Evolutionary conservation across 2,888 invertebrate species (phyloP), one percentile per base, ranked within the genome.

Genomic region (Junonia oenone): DNA sequence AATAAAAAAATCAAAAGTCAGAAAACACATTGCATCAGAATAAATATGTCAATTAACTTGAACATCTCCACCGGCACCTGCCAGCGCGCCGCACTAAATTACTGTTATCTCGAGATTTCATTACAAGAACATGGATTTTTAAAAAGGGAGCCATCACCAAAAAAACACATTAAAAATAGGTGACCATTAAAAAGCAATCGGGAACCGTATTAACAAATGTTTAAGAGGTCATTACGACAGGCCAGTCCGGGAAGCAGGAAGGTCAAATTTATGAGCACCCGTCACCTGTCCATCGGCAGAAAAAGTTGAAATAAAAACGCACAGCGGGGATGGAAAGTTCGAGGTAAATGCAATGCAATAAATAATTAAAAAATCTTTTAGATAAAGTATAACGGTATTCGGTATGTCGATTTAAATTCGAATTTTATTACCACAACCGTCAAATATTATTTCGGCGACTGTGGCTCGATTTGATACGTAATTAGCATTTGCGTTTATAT

Each of bases 171-270:
- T 45, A 50, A 57, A 63, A 76, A 78, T 77, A 72, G 75, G 69
- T 58, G 61, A 55, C 71, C 80, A 88, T 88, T 85, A 86, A 86
- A 84, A 83, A 81, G 66, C 69, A 79, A 84, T 83, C 65, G 70
- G 69, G 62, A 64, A 61, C 68, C 59, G 65, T 75, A 85, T 83
- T 83, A 85, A 82, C 81, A 75, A 83, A 82, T 80, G 78, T 75
- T 83, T 76, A 78, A 74, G 68, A 69, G 63, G 72, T 82, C 75
- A 81, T 85, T 82, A 82, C 66, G 66, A 58, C n/a, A 49, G 46
- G 55, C 56, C 64, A 60, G 64, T 67, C 68, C 65, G 22, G 43
- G 29, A 48, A 14, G 27, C 29, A 27, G 50, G 61, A 64, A 66
- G 57, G 54, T 59, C 51, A 46, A 55, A 61, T 63, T 61, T 56